These are phyloP conservation scores for Narcine bancroftii DNA, from an alignment of 2,113 vertebrate genomes.

Conservation along the genomic window DNA sequence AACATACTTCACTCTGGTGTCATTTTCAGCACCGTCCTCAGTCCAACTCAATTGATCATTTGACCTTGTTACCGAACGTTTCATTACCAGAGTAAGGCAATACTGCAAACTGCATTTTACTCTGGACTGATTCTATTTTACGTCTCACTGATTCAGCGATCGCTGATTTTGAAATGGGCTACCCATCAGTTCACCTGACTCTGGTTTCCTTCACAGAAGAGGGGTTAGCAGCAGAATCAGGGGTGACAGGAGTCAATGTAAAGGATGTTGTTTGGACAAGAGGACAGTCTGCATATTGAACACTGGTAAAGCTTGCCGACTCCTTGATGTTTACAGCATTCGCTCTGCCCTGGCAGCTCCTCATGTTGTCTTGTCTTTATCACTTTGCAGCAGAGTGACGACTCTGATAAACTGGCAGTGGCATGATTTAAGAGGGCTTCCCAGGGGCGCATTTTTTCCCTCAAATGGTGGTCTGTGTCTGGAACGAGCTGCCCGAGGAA, in stretches of 20 bases:
- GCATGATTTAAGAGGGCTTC: no score
- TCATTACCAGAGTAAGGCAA: neutral
- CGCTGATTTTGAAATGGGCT: conserved; percentile 33
- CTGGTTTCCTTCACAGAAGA: neutral
- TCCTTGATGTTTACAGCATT: neutral
- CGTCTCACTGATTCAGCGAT: conserved; percentile 34
- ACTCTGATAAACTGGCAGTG: no score
- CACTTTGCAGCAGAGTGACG: neutral
- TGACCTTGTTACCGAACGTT: conserved; percentile 30
- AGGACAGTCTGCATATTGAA: neutral
- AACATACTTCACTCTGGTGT: conserved; percentile 21
- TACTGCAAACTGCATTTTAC: conserved; percentile 14
- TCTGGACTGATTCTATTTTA: conserved; percentile 32
- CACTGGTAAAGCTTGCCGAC: neutral
- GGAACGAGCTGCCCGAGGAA: no score
- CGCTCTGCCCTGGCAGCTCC: neutral
- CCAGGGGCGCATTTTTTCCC: no score
- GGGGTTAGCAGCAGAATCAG: neutral
- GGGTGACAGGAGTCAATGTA: conserved; percentile 22
- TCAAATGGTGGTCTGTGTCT: no score
- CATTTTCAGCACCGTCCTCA: conserved; percentile 4
- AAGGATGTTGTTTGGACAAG: neutral
- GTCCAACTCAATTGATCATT: conserved; percentile 30
- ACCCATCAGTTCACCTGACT: conserved; percentile 36
- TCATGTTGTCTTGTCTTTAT: neutral